Conservation (phyloP, 1,140 invertebrate species). For the Diorhabda elongata region DNA sequence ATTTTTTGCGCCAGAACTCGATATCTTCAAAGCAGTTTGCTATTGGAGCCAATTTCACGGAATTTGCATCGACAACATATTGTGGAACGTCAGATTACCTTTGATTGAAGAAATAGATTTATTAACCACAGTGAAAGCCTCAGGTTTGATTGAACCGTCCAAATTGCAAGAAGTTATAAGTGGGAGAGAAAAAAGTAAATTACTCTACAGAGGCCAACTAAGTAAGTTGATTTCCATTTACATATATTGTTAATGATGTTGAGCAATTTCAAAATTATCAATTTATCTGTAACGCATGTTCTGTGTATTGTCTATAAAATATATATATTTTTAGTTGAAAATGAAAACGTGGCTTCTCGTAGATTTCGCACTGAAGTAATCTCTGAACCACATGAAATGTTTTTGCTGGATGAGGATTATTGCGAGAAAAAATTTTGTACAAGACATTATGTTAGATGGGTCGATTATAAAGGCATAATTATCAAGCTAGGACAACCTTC, state of each 20-base stretch:
- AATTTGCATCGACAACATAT: constrained; percentile 46
- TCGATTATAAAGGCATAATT: constrained; percentile 74
- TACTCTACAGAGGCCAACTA: constrained; percentile 77
- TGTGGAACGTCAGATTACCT: constrained; percentile 73
- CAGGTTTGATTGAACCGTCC: constrained; percentile 80
- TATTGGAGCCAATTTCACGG: constrained; percentile 79
- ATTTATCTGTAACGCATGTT: background rate
- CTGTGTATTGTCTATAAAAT: constrained; percentile 1
- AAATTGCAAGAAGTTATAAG: constrained; percentile 91
- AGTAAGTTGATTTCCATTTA: constrained; percentile 48
- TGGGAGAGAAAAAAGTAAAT: constrained; percentile 68
- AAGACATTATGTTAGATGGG: constrained; percentile 85
- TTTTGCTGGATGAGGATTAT: constrained; percentile 82
- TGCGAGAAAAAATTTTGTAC: constrained; percentile 86
- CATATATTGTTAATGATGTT: too few species aligned
- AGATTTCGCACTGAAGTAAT: constrained; percentile 77
- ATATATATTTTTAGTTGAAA: constrained; percentile 60
- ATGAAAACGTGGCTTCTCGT: constrained; percentile 85
- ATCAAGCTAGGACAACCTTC: constrained; percentile 81
- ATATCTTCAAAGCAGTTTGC: constrained; percentile 87
- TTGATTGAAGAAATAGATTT: constrained; percentile 85
- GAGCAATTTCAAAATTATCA: background rate
- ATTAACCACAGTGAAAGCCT: constrained; percentile 80
- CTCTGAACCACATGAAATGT: constrained; percentile 80
- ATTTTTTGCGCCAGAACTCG: constrained; percentile 92